phyloP scores from a whole-genome alignment of 1,140 invertebrate genomes.

The Aphelinus certus region DNA sequence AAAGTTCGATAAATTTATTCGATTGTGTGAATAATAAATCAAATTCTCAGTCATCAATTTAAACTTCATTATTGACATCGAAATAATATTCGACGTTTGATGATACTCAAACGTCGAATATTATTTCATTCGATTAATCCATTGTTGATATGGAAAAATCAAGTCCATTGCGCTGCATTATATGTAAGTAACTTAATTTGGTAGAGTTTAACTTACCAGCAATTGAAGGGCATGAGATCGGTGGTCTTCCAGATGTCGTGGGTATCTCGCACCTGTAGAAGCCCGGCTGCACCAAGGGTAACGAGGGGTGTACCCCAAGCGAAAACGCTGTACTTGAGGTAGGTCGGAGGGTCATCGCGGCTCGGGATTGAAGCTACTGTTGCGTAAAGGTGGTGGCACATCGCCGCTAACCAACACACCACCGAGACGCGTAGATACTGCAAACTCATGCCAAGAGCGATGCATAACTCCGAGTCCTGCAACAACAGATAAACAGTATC shows the following conservation, averaged over 20 bases:
- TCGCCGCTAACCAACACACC: constrained; percentile 71
- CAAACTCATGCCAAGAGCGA: constrained; percentile 70
- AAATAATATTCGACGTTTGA: too few species aligned
- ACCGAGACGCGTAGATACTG: constrained; percentile 72
- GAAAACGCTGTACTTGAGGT: constrained; percentile 65
- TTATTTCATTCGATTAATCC: too few species aligned
- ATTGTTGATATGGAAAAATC: too few species aligned
- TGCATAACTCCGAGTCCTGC: constrained; percentile 73
- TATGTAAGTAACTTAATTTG: not conserved
- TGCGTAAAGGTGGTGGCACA: constrained; percentile 71
- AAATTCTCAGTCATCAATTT: too few species aligned
- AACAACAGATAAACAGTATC: constrained; percentile 38
- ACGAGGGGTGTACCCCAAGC: constrained; percentile 65
- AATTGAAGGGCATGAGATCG: constrained; percentile 63
- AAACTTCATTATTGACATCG: too few species aligned
- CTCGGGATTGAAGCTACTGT: constrained; percentile 60
- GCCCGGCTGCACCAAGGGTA: constrained; percentile 52
- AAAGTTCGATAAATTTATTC: too few species aligned
- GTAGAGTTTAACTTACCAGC: constrained; percentile 55
- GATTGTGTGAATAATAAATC: too few species aligned
- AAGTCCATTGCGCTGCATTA: too few species aligned
- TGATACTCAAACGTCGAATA: too few species aligned
- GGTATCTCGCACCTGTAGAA: constrained; percentile 56
- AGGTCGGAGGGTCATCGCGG: constrained; percentile 61
- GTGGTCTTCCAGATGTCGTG: constrained; percentile 56